Percentiles rank a stretch among this genome's conserved stretches.
These are phyloP conservation scores for Catocala nupta DNA, from an alignment of 2,888 invertebrate genomes.

Conservation along the genomic window DNA sequence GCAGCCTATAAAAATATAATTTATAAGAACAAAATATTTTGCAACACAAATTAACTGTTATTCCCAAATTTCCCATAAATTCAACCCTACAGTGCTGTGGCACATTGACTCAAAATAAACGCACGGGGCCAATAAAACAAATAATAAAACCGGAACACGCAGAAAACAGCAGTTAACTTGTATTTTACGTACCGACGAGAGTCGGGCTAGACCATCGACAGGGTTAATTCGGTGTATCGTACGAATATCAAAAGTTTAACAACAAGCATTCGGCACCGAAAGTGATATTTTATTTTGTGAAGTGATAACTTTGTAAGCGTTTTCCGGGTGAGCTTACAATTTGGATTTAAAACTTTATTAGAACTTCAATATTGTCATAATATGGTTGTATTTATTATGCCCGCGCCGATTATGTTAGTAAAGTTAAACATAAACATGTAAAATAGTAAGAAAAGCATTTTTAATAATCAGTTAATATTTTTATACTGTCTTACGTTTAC, in stretches of 20 bases:
- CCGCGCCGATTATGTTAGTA: too few species aligned
- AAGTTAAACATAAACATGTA: too few species aligned
- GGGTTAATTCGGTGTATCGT: slow-evolving; percentile 44
- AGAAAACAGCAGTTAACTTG: slow-evolving; percentile 64
- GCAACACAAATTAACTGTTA: background rate
- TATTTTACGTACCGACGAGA: slow-evolving; percentile 63
- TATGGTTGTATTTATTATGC: too few species aligned
- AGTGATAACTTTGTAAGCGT: slow-evolving; percentile 24
- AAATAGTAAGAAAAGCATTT: too few species aligned
- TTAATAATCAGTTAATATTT: too few species aligned
- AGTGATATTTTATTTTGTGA: slow-evolving; percentile 46
- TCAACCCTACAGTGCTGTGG: slow-evolving; percentile 2
- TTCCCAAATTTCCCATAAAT: slow-evolving; percentile 1
- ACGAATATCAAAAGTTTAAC: slow-evolving; percentile 50
- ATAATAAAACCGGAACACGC: slow-evolving; percentile 64
- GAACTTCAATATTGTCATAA: background rate
- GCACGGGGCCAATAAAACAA: slow-evolving; percentile 60
- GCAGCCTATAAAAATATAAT: background rate
- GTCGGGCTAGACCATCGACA: slow-evolving; percentile 54
- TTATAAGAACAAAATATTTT: background rate
- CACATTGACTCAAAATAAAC: slow-evolving; percentile 50
- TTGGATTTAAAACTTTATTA: slow-evolving; percentile 12
- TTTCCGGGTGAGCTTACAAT: slow-evolving; percentile 20
- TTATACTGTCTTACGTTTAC: too few species aligned
- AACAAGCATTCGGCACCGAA: slow-evolving; percentile 34